A percentile compares a stretch with the other conserved stretches of the same genome.
Conservation (phyloP, 2,113 vertebrate genomes). For the Salminus brasiliensis region DNA sequence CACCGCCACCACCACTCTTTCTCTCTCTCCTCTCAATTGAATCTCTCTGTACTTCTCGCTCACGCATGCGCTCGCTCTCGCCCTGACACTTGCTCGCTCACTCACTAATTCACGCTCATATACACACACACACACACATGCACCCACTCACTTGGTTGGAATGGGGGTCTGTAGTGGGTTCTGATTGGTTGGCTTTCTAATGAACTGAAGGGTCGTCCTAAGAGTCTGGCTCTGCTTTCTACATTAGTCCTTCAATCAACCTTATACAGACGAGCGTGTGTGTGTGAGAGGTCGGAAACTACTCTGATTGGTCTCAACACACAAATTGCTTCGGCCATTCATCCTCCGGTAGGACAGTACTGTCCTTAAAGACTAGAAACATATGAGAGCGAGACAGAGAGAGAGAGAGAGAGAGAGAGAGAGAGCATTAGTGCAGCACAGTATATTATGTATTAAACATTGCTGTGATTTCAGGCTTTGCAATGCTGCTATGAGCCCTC, state of each 20-base stretch:
- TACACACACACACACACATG: background rate
- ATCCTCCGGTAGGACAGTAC: background rate
- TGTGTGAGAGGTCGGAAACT: background rate
- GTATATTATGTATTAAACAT: too few species aligned
- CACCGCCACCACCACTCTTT: too few species aligned
- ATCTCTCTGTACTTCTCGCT: background rate
- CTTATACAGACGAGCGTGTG: background rate
- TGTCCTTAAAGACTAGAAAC: background rate
- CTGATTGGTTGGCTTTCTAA: background rate
- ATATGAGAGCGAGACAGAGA: too few species aligned
- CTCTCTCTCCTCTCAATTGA: background rate
- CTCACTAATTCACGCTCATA: background rate
- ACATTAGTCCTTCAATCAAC: background rate
- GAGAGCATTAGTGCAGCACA: too few species aligned
- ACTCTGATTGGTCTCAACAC: background rate
- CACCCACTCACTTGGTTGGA: background rate
- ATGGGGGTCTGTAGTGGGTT: background rate
- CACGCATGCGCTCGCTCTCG: background rate
- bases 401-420: background rate
- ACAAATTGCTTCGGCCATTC: background rate
- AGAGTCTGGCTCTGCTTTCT: background rate
- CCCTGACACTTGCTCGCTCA: background rate
- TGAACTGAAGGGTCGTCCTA: background rate
- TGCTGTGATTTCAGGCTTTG: too few species aligned
- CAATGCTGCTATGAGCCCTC: too few species aligned